These are phyloP conservation scores for Anniella stebbinsi DNA, from an alignment of 2,797 vertebrate species.

Conservation along the genomic window DNA sequence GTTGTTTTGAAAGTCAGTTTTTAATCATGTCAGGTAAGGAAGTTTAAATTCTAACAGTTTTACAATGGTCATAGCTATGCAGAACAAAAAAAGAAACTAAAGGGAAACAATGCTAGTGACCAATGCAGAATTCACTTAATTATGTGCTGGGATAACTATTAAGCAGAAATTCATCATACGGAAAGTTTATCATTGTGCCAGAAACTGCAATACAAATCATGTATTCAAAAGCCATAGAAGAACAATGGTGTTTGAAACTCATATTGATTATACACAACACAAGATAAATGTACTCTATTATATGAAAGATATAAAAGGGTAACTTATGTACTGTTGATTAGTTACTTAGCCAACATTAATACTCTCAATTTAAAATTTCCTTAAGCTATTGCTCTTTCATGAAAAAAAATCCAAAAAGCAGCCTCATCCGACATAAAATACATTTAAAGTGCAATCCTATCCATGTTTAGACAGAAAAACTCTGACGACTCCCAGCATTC, in stretches of 20 bases:
- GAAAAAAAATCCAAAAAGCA: neutral
- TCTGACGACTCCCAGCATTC: no score
- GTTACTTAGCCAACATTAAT: neutral
- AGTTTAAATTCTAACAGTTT: neutral
- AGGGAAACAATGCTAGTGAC: neutral
- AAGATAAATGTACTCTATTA: neutral
- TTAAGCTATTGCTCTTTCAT: neutral
- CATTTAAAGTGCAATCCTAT: neutral
- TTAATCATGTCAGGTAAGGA: neutral
- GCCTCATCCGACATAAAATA: neutral
- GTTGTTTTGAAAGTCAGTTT: neutral
- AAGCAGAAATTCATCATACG: neutral
- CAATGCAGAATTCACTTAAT: neutral
- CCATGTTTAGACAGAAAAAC: no score
- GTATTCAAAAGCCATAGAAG: neutral
- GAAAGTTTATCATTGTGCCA: neutral
- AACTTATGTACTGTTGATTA: neutral
- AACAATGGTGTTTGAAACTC: neutral
- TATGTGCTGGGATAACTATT: neutral
- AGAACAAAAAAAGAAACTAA: neutral
- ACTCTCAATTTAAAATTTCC: neutral
- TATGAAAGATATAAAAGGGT: neutral
- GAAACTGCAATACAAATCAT: neutral
- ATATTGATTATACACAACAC: neutral
- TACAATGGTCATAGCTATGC: neutral